Evolutionary conservation across 2,797 vertebrate species (phyloP), one percentile per base, ranked within the genome.

Genomic region (Cyprinodon diabolis): DNA sequence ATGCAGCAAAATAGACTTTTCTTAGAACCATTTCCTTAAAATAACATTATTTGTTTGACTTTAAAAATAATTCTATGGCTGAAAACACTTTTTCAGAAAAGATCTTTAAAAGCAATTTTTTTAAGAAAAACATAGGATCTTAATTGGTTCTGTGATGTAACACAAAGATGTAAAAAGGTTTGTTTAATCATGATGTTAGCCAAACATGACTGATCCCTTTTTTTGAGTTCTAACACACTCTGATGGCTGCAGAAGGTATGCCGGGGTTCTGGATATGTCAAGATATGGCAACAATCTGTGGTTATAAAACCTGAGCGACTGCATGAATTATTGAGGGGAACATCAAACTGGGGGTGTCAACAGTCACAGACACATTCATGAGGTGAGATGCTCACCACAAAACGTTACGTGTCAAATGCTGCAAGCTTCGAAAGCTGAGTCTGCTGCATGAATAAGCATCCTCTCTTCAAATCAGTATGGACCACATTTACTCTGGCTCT

Each of bases 161-260:
- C 17, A 56, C 6, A 30, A 74, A 65, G n/a, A 84, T 70, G 60
- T 78, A 77, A 77, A 76, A 63, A 74, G 55, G 40, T 66, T 76
- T 77, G 66, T 75, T 81, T 76, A 72, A 79, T 74, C 23, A 21
- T 45, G 51, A 70, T 60, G 62, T 84, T 83, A 77, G 74, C 60
- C 65, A 78, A 73, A 68, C 75, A 48, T 37, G n/a, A 74, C 77
- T 60, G 63, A 69, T 73, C 45, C 72, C 45, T 30, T 23, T 19
- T 55, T 82, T 68, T 68, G 58, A 77, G 75, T 47, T 69, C 14
- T 43, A 52, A 80, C 74, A 62, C 52, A 56, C 25, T 40, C 54
- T 74, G 83, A 80, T 72, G 71, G 75, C 58, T 74, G 77, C 69
- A 83, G 68, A 84, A 79, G 87, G 71, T 77, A 86, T 83, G 86